Percentiles rank a stretch among this genome's conserved stretches.
These are phyloP conservation scores for Chaetops frenatus DNA, from an alignment of 2,113 vertebrate species.

Conservation along the genomic window DNA sequence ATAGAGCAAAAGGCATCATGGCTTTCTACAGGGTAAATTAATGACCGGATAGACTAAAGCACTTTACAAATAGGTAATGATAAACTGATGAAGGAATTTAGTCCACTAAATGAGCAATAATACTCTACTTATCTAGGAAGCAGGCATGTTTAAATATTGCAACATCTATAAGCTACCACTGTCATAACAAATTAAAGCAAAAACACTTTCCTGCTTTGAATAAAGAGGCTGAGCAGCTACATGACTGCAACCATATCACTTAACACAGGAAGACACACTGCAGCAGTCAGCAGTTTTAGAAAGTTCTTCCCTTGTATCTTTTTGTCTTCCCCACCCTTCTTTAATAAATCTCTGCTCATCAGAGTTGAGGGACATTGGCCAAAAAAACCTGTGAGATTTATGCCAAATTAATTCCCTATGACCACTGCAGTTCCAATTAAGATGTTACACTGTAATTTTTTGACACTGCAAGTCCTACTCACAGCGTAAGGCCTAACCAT, in stretches of 20 bases:
- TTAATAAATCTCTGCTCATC: not conserved
- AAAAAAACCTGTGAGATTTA: not conserved
- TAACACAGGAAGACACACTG: not conserved
- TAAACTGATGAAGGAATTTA: not conserved
- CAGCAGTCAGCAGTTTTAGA: not conserved
- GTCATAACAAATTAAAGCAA: not conserved
- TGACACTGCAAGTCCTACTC: not conserved
- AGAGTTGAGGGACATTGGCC: not conserved
- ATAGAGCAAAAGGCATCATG: not conserved
- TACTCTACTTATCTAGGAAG: not conserved
- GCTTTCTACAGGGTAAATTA: not conserved
- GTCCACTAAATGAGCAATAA: not conserved
- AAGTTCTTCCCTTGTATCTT: not conserved
- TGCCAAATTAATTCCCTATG: not conserved
- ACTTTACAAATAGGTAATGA: not conserved
- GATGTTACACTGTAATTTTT: not conserved
- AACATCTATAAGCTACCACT: not conserved
- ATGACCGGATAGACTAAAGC: not conserved
- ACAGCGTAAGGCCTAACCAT: constrained; percentile 14
- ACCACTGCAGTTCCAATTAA: not conserved
- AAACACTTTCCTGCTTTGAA: not conserved
- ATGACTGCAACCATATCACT: not conserved
- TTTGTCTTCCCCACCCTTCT: not conserved
- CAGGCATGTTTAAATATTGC: not conserved
- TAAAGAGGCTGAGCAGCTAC: not conserved